Evolutionary conservation across 2,113 vertebrate genomes (phyloP), one percentile per base, ranked within the genome.

Genomic region (Donacobius atricapilla): DNA sequence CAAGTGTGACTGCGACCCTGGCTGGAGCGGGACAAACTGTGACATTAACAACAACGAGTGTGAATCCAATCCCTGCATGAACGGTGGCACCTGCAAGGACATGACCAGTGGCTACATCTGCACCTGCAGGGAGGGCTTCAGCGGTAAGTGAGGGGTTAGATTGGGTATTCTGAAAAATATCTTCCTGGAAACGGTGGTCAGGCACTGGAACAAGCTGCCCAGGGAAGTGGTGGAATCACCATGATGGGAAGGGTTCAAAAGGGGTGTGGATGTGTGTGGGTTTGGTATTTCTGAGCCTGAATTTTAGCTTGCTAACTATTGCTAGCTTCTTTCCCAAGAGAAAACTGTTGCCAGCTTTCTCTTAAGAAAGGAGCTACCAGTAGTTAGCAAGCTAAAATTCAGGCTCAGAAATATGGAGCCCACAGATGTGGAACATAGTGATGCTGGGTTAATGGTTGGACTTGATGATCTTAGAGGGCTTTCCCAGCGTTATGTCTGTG

Each of bases 51-150:
- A 99, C 89, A 98, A 99, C 0, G 99, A 99, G 95, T 99, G 99
- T 10, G 99, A 99, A 56, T 99, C 99, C 45, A 99, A 99, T 88
- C 99, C 99, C 4, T 99, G 99, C 15, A 98, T 98, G 98, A 99
- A 99, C 0, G 99, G 99, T 9, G 99, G 99, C 70, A 98, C 99
- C 95, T 99, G 99, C 97, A 99, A 98, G 92, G 99, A 99, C 96
- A 99, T 99, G 99, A 99, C 99, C 96, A 98, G 99, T 2, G 99
- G 99, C 89, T 99, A 99, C 24, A 98, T 99, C 76, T 99, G 99
- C 94, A 98, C 98, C 66, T 99, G 99, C 96, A 98, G 97, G 7
- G 97, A 98, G 35, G 99, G 99, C 87, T 99, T 99, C 98, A 99
- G 98, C 0, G 99, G 99, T 90, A 35, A 90, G 87, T 53, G 31